These are phyloP conservation scores for Betta splendens DNA, from an alignment of 2,797 vertebrate species.

Conservation along the genomic window DNA sequence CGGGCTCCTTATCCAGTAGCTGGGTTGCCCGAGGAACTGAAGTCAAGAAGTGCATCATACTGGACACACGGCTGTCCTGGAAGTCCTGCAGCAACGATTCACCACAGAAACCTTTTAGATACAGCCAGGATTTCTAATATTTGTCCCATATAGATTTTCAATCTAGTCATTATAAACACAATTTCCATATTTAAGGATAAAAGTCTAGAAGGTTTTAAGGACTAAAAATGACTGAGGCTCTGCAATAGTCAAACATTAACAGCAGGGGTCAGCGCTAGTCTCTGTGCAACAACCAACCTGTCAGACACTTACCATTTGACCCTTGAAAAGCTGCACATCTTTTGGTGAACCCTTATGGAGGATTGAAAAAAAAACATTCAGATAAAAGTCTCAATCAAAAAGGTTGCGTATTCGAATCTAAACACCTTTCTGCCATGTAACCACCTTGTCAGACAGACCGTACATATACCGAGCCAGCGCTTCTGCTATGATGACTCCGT, in stretches of 20 bases:
- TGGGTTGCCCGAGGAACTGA: conserved; percentile 82
- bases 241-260: conserved; percentile 38
- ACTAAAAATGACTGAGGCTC: not conserved
- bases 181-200: too few species aligned
- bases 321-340: conserved; percentile 82
- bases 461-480: conserved; percentile 81
- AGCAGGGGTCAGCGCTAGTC: conserved; percentile 56
- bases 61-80: conserved; percentile 77
- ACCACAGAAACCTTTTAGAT: not conserved
- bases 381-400: not conserved
- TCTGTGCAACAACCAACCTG: conserved; percentile 1
- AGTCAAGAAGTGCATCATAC: conserved; percentile 78
- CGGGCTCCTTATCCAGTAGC: conserved; percentile 81
- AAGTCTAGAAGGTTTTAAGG: too few species aligned
- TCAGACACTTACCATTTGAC: conserved; percentile 77
- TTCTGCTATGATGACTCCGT: conserved; percentile 81
- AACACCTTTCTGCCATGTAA: not conserved
- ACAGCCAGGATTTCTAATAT: not conserved
- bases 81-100: conserved; percentile 70
- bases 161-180: too few species aligned
- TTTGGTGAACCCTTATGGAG: conserved; percentile 76
- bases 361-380: conserved; percentile 19
- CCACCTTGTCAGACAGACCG: conserved; percentile 83
- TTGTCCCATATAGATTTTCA: not conserved
- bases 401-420: not conserved